phyloP scores from a whole-genome alignment of 92 coral and sea anemone species.

The Porites divaricata region DNA sequence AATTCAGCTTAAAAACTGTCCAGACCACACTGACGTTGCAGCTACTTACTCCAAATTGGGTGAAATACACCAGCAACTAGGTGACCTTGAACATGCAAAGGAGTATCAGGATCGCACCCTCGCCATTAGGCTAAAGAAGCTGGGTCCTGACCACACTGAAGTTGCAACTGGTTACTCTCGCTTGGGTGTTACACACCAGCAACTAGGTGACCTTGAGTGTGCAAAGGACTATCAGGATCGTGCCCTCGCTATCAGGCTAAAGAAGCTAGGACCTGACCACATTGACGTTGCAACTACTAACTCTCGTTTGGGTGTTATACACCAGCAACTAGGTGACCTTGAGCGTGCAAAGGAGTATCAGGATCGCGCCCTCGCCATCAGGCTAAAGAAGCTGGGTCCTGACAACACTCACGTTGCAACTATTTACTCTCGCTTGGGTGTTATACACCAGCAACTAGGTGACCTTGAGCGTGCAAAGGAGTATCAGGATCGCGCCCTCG shows the following conservation, averaged over 20 bases:
- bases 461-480: too few species aligned
- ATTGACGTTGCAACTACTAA: not conserved
- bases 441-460: too few species aligned
- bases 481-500: too few species aligned
- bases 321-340: not conserved
- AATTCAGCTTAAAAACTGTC: too few species aligned
- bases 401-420: too few species aligned
- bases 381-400: not conserved
- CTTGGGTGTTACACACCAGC: not conserved
- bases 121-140: too few species aligned
- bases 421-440: too few species aligned
- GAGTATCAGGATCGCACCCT: conserved; percentile 33
- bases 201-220: not conserved
- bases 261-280: not conserved
- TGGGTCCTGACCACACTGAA: too few species aligned
- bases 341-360: conserved; percentile 1
- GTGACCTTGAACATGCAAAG: conserved; percentile 4
- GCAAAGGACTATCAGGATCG: not conserved
- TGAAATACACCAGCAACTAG: not conserved
- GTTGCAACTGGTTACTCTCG: not conserved
- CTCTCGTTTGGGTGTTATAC: not conserved
- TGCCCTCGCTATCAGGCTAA: not conserved
- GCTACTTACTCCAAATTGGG: not conserved
- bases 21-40: not conserved
- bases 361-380: not conserved